Percentiles rank a stretch among this genome's conserved stretches.
phyloP scores from a whole-genome alignment of 2,888 invertebrate genomes.

The Tinea pellionella region DNA sequence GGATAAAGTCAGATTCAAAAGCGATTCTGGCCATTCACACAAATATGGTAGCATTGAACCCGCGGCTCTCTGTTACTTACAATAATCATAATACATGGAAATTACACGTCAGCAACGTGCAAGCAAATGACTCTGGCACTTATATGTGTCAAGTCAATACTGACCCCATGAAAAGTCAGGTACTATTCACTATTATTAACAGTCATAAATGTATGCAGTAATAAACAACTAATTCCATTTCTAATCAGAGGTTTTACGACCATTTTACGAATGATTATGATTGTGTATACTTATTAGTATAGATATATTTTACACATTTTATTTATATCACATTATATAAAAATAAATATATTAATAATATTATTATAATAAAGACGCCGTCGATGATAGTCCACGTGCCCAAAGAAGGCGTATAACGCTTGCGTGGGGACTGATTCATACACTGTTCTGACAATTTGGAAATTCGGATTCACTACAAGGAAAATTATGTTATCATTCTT shows the following conservation, averaged over 20 bases:
- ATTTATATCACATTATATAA: too few species aligned
- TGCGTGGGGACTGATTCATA: too few species aligned
- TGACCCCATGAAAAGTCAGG: slow-evolving; percentile 90
- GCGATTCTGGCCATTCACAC: slow-evolving; percentile 90
- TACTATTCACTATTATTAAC: slow-evolving; percentile 31
- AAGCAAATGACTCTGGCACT: slow-evolving; percentile 90
- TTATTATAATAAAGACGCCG: too few species aligned
- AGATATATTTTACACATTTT: background rate
- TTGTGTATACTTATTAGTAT: background rate
- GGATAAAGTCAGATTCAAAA: slow-evolving; percentile 92
- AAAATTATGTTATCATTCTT: too few species aligned
- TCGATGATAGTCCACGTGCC: too few species aligned
- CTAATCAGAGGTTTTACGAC: background rate
- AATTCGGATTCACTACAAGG: too few species aligned
- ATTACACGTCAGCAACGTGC: slow-evolving; percentile 89
- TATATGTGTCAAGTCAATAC: slow-evolving; percentile 97
- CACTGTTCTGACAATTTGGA: too few species aligned
- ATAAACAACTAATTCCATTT: background rate
- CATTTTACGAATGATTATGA: background rate
- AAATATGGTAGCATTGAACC: slow-evolving; percentile 89
- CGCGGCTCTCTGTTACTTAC: slow-evolving; percentile 87
- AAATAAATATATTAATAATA: too few species aligned
- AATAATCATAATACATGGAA: slow-evolving; percentile 96
- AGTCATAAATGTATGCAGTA: background rate
- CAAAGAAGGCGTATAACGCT: too few species aligned